Base-by-base conservation (phyloP, 1,140 invertebrate genomes). In the Aporrectodea caliginosa region DNA sequence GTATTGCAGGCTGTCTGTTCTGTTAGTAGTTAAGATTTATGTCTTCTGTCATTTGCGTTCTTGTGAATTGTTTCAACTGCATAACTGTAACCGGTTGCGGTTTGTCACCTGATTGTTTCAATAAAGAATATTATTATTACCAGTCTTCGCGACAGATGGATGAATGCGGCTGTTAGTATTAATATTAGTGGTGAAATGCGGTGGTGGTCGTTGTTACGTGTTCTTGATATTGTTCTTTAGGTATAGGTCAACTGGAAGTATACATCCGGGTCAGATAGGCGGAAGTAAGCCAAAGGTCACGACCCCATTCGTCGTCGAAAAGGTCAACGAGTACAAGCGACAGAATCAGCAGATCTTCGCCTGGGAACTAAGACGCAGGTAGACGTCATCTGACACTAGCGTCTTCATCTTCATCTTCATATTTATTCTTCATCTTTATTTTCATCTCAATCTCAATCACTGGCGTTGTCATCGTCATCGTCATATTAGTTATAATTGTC, bases 321-420 rank as follows among this genome's bases (percentile, higher is more conserved):
- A 97, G 69, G 99, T 99, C 82, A 95, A 96, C 0, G 94, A 95
- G 82, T 99, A 99, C 91, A 99, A 99, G 88, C 91, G 95, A 80
- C 96, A 98, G 88, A 99, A 99, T 89, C 97, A 97, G 0, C 99
- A 97, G 29, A 99, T 99, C 97, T 99, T 99, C 88, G 97, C 97
- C 1, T 99, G 97, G 98, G 98, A 99, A 89, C 99, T 99, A 85
- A 90, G 97, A 69, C 97, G 99, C 89, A 92, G 96, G 89, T 92
- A 99, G 83, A 0, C n/a, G n/a, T 33, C 1, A 1, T 29, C 2
- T 73, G n/a, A 73, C 1, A 58, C 22, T 2, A 75, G 2, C 1
- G 35, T 75, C 31, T 27, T 73, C 16, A 30, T 73, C 31, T 1
- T 73, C 31, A 73, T 73, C 1, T 27, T 73, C 31, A 73, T 30